phyloP scores from a whole-genome alignment of 35 echinoderm and acorn worm genomes.

The Nesometra sesokonis region DNA sequence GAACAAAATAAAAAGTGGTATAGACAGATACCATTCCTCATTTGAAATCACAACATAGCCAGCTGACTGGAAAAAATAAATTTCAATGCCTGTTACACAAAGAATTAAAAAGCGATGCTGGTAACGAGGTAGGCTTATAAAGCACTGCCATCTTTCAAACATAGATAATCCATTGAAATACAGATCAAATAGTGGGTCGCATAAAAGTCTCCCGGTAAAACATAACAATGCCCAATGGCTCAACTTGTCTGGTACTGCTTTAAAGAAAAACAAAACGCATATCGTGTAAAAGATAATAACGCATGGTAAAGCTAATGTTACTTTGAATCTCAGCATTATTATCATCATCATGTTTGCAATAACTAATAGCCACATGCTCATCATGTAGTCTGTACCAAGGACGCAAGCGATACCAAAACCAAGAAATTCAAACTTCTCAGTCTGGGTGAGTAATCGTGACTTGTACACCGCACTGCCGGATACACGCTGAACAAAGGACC shows the following conservation, averaged over 20 bases:
- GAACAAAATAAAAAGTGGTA: constrained; percentile 71
- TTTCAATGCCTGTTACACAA: constrained; percentile 44
- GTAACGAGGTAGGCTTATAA: background rate
- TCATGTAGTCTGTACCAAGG: constrained; percentile 30
- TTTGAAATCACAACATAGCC: constrained; percentile 57
- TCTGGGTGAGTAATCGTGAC: constrained; percentile 44
- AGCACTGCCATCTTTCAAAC: constrained; percentile 72
- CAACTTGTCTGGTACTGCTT: constrained; percentile 31
- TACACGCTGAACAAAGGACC: constrained; percentile 41
- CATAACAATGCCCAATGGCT: constrained; percentile 58
- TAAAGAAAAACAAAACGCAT: constrained; percentile 59
- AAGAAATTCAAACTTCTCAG: constrained; percentile 66
- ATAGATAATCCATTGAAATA: constrained; percentile 63
- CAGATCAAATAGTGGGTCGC: constrained; percentile 53
- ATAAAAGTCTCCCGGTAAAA: constrained; percentile 50
- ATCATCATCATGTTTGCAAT: constrained; percentile 53
- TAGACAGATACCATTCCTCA: constrained; percentile 96
- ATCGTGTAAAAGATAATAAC: constrained; percentile 34
- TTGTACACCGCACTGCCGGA: constrained; percentile 46
- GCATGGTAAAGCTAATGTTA: constrained; percentile 48
- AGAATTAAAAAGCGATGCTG: constrained; percentile 21
- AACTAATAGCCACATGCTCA: constrained; percentile 63
- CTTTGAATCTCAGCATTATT: constrained; percentile 60
- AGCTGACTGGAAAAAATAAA: constrained; percentile 53
- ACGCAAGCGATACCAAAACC: constrained; percentile 82